A percentile compares a stretch with the other conserved stretches of the same genome.
Conservation (phyloP, 1,140 invertebrate species). For the Drosophila funebris region DNA sequence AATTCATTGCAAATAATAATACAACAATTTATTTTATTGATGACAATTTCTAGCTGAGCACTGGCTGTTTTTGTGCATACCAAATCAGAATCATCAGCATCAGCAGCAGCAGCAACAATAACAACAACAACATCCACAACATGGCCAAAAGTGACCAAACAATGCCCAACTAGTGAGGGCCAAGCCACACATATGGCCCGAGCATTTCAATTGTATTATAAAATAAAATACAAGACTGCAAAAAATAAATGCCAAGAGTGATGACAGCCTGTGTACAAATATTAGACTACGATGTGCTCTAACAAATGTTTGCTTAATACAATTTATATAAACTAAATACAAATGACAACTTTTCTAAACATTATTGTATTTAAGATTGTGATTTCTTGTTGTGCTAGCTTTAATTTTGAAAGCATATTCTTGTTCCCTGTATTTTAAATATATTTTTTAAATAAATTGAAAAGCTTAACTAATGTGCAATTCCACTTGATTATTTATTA, state of each 20-base stretch:
- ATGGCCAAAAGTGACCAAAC: conserved; percentile 29
- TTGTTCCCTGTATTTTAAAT: no score
- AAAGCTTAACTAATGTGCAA: no score
- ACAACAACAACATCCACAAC: conserved; percentile 21
- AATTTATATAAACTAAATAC: neutral
- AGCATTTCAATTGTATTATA: conserved; percentile 61
- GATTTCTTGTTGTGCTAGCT: no score
- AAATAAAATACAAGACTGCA: conserved; percentile 29
- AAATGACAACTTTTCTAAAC: no score
- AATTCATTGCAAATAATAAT: conserved; percentile 32
- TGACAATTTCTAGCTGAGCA: conserved; percentile 56
- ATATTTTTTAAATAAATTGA: no score
- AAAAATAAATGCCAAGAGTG: conserved; percentile 3
- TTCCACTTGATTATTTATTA: no score
- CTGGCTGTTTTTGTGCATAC: conserved; percentile 64
- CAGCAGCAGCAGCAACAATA: conserved; percentile 17
- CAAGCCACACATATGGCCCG: conserved; percentile 17
- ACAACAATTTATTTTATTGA: conserved; percentile 68
- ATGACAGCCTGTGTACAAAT: neutral
- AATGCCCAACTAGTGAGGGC: conserved; percentile 17
- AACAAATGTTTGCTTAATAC: neutral
- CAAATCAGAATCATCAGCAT: conserved; percentile 53
- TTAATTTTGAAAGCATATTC: no score
- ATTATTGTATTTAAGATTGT: no score
- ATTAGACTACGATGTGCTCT: conserved; percentile 3